Evolutionary conservation across 2,113 vertebrate genomes (phyloP).

Genomic region (Syngnathus scovelli): DNA sequence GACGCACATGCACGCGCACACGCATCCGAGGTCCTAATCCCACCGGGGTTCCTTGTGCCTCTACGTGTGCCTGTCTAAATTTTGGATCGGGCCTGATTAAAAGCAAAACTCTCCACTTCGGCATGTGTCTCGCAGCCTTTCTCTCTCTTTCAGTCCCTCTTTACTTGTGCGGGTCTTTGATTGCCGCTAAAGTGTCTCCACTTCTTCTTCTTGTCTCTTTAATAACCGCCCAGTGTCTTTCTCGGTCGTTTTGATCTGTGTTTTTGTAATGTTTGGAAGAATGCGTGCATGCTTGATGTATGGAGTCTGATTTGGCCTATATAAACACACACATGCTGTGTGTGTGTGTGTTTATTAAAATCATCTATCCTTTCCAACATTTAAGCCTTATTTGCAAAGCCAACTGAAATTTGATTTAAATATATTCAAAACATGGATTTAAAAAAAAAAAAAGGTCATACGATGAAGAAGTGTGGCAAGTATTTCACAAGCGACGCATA

Average conservation of each 20-base stretch:
- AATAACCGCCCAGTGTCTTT: constrained; percentile 62
- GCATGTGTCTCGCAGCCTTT: constrained; percentile 11
- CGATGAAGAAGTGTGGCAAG: neutral
- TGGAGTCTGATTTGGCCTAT: constrained; percentile 2
- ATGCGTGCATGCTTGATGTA: constrained; percentile 45
- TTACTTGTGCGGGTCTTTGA: constrained; percentile 47
- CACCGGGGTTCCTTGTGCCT: constrained; percentile 62
- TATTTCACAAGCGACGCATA: neutral
- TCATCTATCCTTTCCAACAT: neutral
- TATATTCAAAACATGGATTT: neutral
- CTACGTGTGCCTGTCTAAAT: constrained; percentile 64
- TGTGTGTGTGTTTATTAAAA: neutral
- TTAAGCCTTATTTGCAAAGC: neutral
- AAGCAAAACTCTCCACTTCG: constrained; percentile 43
- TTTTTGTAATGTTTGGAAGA: constrained; percentile 58
- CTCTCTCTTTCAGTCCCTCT: constrained; percentile 12
- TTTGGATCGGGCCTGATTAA: constrained; percentile 65
- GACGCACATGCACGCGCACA: constrained; percentile 39
- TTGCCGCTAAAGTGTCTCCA: constrained; percentile 57
- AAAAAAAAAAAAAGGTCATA: neutral
- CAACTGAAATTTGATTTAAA: neutral
- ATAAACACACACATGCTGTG: neutral
- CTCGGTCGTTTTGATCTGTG: constrained; percentile 57
- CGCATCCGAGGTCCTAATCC: constrained; percentile 59
- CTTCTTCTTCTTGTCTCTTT: constrained; percentile 59